Conservation (phyloP, 2,113 vertebrate species). For the Phaetusa simplex region DNA sequence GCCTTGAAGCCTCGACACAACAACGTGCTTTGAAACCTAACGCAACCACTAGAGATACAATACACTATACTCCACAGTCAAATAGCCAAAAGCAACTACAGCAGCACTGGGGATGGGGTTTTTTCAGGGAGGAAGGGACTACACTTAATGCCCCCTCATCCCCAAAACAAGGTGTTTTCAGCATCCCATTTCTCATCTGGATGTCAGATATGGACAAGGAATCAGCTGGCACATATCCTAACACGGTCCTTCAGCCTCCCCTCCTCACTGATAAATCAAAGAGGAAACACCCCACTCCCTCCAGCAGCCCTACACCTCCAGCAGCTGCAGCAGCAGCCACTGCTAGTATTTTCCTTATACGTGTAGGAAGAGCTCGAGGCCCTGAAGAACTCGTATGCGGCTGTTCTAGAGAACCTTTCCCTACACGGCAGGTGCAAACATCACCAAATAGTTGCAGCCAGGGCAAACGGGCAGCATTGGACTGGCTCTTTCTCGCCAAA, state of each 20-base stretch:
- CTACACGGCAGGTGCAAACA: rapidly evolving
- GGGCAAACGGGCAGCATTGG: neutral
- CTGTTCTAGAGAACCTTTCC: neutral
- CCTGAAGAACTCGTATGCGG: rapidly evolving
- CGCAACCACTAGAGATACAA: neutral
- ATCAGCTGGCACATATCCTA: neutral
- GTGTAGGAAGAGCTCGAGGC: rapidly evolving
- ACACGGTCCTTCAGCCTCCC: rapidly evolving
- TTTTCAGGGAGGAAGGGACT: neutral
- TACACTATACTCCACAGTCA: neutral
- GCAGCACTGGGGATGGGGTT: neutral
- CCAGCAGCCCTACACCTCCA: neutral
- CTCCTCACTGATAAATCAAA: neutral
- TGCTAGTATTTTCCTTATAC: neutral
- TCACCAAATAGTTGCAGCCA: neutral
- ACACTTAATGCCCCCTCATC: neutral
- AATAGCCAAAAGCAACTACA: neutral
- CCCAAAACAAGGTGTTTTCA: neutral
- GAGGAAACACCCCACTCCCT: neutral
- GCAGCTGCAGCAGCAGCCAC: neutral
- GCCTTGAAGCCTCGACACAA: neutral
- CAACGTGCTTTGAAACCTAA: neutral
- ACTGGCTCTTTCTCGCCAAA: neutral
- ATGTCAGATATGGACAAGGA: neutral
- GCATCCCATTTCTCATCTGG: neutral